Conservation (phyloP, 2,888 invertebrate genomes). For the Slavum lentiscoides region DNA sequence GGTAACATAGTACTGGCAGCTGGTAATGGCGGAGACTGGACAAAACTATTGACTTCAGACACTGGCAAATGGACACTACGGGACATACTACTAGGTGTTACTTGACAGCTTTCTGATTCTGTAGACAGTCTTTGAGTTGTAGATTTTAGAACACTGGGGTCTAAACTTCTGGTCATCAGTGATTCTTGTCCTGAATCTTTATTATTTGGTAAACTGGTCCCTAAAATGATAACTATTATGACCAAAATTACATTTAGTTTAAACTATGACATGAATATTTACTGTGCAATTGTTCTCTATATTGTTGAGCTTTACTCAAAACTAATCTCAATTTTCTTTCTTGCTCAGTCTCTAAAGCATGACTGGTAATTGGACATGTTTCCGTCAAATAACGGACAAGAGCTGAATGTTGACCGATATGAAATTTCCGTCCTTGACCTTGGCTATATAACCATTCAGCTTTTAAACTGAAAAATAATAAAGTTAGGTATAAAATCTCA, state of each 20-base stretch:
- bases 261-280: not conserved
- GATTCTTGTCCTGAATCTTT: constrained; percentile 36
- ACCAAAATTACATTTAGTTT: not conserved
- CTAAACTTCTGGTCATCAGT: constrained; percentile 68
- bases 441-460: constrained; percentile 96
- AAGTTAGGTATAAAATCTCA: not conserved
- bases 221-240: not conserved
- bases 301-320: constrained; percentile 86
- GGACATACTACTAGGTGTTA: constrained; percentile 51
- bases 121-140: constrained; percentile 41
- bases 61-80: constrained; percentile 55
- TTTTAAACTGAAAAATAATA: constrained; percentile 69
- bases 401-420: constrained; percentile 80
- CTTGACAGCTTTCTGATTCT: constrained; percentile 42
- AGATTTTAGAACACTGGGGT: constrained; percentile 62
- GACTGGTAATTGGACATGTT: constrained; percentile 82
- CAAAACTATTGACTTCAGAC: constrained; percentile 32
- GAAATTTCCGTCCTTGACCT: constrained; percentile 86
- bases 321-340: constrained; percentile 84
- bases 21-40: constrained; percentile 63
- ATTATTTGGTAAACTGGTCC: constrained; percentile 13
- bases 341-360: constrained; percentile 79
- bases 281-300: constrained; percentile 73
- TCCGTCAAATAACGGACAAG: constrained; percentile 80
- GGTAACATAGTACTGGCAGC: constrained; percentile 86